phyloP scores from a whole-genome alignment of 2,888 invertebrate species.

The Latrodectus elegans region DNA sequence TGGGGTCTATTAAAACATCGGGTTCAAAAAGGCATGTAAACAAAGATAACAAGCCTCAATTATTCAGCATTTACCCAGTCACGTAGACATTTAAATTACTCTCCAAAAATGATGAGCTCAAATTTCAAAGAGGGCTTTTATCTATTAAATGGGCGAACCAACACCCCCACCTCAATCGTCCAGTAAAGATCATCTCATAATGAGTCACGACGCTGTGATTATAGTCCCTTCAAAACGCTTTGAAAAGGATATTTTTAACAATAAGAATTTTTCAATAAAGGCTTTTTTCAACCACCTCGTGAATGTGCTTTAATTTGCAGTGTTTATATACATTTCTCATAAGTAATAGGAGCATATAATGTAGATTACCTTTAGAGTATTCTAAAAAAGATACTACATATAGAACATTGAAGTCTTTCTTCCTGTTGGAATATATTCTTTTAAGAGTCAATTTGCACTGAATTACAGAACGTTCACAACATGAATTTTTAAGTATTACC shows the following conservation, averaged over 20 bases:
- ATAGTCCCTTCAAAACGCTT: not conserved
- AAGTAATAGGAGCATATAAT: too few relatives aligned
- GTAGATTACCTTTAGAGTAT: too few relatives aligned
- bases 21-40: slow-evolving; percentile 48
- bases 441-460: too few relatives aligned
- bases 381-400: too few relatives aligned
- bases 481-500: too few relatives aligned
- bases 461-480: too few relatives aligned
- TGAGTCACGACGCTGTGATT: slow-evolving; percentile 56
- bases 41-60: slow-evolving; percentile 67
- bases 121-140: slow-evolving; percentile 60
- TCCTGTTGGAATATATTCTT: too few relatives aligned
- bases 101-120: slow-evolving; percentile 65
- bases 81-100: slow-evolving; percentile 68
- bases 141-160: slow-evolving; percentile 58
- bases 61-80: slow-evolving; percentile 66
- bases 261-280: too few relatives aligned
- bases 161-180: slow-evolving; percentile 59
- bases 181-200: slow-evolving; percentile 36
- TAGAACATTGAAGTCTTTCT: too few relatives aligned
- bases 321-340: too few relatives aligned
- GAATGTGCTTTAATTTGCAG: too few relatives aligned
- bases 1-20: slow-evolving; percentile 55
- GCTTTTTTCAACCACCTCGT: too few relatives aligned
- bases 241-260: not conserved